Conservation (phyloP, 2,888 invertebrate genomes). For the Amiota mariae region DNA sequence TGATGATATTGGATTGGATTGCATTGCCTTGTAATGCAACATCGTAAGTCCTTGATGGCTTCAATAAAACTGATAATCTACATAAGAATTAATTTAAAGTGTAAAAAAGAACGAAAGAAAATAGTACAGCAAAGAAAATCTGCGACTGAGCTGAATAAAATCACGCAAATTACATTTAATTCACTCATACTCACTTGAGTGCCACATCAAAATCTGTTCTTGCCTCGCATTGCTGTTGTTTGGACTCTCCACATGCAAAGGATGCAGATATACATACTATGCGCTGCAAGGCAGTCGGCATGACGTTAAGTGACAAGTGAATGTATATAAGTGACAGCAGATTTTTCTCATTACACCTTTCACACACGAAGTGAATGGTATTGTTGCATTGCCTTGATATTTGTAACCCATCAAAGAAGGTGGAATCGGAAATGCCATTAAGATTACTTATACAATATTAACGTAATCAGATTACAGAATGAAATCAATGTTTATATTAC, state of each 20-base stretch:
- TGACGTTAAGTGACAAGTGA: constrained; percentile 55
- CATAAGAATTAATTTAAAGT: constrained; percentile 47
- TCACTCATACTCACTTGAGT: neutral
- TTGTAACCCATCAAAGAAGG: too few species aligned
- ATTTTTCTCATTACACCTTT: neutral
- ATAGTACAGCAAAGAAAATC: neutral
- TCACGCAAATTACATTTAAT: constrained; percentile 22
- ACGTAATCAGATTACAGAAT: too few species aligned
- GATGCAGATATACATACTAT: constrained; percentile 10
- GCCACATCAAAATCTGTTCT: neutral
- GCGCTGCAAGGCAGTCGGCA: neutral
- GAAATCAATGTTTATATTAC: too few species aligned
- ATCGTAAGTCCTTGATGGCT: neutral
- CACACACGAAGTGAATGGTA: neutral
- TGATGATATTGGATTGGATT: constrained; percentile 14
- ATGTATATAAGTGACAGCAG: constrained; percentile 57
- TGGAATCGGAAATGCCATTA: too few species aligned
- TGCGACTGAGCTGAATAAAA: constrained; percentile 18
- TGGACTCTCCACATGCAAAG: too few species aligned
- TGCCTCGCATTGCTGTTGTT: neutral
- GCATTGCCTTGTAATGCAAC: neutral
- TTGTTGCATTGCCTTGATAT: neutral
- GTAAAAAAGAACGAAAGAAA: constrained; percentile 35
- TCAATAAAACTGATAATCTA: constrained; percentile 47
- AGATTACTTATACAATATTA: too few species aligned